Percentiles rank a stretch among this genome's conserved stretches.
Conservation (phyloP, 2,888 invertebrate genomes). For the Heliconius ismenius region DNA sequence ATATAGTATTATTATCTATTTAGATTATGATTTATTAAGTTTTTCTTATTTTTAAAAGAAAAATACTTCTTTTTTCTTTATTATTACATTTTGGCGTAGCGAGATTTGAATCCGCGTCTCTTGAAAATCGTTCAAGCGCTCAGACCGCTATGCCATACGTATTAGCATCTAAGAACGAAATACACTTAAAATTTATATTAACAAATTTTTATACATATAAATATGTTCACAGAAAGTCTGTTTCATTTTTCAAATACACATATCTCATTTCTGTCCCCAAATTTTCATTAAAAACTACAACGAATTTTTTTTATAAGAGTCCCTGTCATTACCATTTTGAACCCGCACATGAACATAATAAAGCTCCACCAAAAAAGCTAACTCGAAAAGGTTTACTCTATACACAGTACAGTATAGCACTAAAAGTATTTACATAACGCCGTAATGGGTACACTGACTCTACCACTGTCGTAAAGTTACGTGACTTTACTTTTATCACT, state of each 20-base stretch:
- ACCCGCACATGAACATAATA: constrained; percentile 38
- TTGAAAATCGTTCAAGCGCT: no score
- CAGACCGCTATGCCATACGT: no score
- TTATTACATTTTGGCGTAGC: no score
- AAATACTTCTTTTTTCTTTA: no score
- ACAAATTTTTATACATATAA: background rate
- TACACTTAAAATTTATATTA: background rate
- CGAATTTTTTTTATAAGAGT: constrained; percentile 12
- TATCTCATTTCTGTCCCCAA: background rate
- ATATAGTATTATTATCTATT: constrained; percentile 13
- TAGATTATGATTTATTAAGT: background rate
- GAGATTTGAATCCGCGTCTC: no score
- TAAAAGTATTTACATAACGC: constrained; percentile 66
- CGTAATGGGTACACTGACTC: constrained; percentile 54
- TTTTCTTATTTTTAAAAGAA: background rate
- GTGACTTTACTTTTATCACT: constrained; percentile 15
- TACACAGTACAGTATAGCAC: constrained; percentile 42
- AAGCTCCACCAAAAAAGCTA: constrained; percentile 41
- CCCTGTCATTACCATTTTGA: constrained; percentile 37
- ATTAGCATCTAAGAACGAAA: no score
- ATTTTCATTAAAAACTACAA: background rate
- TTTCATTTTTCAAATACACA: background rate
- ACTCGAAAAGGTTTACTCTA: constrained; percentile 42
- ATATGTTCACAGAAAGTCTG: background rate
- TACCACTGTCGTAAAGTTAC: constrained; percentile 21